These are phyloP conservation scores for Spicauda simplicius DNA, from an alignment of 2,888 invertebrate genomes.

Conservation along the genomic window DNA sequence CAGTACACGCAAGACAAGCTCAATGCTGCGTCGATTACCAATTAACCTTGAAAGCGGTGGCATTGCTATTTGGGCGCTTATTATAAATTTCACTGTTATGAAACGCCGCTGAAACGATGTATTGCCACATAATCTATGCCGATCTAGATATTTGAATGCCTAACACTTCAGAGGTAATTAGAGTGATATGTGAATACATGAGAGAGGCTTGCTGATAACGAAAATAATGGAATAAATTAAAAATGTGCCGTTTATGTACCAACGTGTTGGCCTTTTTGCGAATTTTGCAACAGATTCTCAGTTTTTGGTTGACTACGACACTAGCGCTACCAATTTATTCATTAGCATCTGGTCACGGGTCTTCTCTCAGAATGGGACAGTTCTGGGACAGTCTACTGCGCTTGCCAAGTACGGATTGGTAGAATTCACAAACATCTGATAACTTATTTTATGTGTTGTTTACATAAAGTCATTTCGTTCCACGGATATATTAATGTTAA, in stretches of 20 bases:
- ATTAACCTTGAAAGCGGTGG: slow-evolving; percentile 32
- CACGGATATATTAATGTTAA: too few relatives aligned
- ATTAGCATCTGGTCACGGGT: too few relatives aligned
- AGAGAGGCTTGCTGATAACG: not conserved
- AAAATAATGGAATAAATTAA: not conserved
- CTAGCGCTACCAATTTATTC: not conserved
- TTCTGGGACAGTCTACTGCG: too few relatives aligned
- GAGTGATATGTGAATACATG: not conserved
- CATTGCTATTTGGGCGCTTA: slow-evolving; percentile 39
- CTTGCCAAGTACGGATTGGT: too few relatives aligned
- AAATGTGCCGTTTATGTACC: not conserved
- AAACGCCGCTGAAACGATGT: slow-evolving; percentile 48
- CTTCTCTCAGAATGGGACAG: too few relatives aligned
- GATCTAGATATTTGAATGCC: slow-evolving; percentile 35
- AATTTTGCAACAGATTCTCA: not conserved
- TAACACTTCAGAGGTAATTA: not conserved
- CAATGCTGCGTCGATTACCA: slow-evolving; percentile 31
- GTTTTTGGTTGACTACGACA: not conserved
- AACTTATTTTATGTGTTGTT: too few relatives aligned
- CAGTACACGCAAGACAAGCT: slow-evolving; percentile 21
- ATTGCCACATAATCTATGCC: slow-evolving; percentile 45
- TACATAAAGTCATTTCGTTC: too few relatives aligned
- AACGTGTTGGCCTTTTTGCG: not conserved
- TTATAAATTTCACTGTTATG: slow-evolving; percentile 49
- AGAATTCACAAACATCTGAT: too few relatives aligned